Percentiles rank a stretch among this genome's conserved stretches.
Conservation (phyloP, 2,113 vertebrate genomes). For the Puntigrus tetrazona region DNA sequence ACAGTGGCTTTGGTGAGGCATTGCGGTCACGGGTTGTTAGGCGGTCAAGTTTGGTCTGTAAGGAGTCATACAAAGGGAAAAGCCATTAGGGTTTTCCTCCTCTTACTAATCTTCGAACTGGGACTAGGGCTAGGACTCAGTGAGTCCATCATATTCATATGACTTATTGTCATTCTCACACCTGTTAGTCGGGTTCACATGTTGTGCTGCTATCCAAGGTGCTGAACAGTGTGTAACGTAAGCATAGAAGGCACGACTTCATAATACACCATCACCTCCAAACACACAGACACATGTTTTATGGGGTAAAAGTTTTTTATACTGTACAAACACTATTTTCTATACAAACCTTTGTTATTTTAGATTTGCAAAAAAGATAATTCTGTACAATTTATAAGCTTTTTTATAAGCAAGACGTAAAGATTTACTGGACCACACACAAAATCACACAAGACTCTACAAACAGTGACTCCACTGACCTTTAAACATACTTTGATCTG, state of each 20-base stretch:
- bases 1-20: conserved; percentile 16
- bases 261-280: not conserved
- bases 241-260: not conserved
- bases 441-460: not conserved
- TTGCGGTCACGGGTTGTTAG: not conserved
- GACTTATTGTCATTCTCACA: not conserved
- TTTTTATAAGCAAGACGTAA: too few relatives aligned
- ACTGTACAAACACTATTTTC: too few relatives aligned
- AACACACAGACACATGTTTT: not conserved
- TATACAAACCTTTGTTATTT: too few relatives aligned
- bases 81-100: not conserved
- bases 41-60: not conserved
- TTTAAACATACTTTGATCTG: not conserved
- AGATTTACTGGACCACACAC: too few relatives aligned
- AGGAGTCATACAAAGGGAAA: not conserved
- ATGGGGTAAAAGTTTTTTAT: too few relatives aligned
- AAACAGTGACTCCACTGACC: not conserved
- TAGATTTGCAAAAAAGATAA: too few relatives aligned
- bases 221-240: not conserved
- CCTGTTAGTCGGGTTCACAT: conserved; percentile 14
- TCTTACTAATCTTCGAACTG: not conserved
- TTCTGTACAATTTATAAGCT: too few relatives aligned
- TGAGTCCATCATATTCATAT: not conserved
- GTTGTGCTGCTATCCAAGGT: conserved; percentile 17
- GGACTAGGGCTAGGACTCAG: not conserved